Conservation (phyloP, 1,140 invertebrate species). For the Drosophila pseudoobscura region DNA sequence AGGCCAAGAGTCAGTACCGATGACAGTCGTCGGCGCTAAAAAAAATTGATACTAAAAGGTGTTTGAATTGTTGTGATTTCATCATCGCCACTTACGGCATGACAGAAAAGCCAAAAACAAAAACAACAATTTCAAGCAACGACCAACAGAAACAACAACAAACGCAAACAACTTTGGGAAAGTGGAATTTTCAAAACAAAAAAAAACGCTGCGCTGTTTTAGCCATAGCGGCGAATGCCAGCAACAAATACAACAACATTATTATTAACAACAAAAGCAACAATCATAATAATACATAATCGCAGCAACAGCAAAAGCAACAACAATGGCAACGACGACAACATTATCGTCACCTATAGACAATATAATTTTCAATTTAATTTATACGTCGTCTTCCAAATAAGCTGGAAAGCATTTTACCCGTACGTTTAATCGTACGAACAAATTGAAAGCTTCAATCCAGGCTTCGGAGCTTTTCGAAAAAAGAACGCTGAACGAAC, state of each 20-base stretch:
- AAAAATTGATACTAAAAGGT: slow-evolving; percentile 80
- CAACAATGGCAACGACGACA: slow-evolving; percentile 41
- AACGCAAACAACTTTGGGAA: slow-evolving; percentile 65
- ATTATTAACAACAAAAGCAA: slow-evolving; percentile 57
- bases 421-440: too few relatives aligned
- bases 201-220: slow-evolving; percentile 43
- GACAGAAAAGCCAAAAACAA: slow-evolving; percentile 75
- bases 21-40: slow-evolving; percentile 61
- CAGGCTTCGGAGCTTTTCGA: neutral
- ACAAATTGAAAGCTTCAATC: slow-evolving; percentile 7
- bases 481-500: neutral
- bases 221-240: slow-evolving; percentile 49
- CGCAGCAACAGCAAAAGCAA: slow-evolving; percentile 31
- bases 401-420: slow-evolving; percentile 13
- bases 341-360: slow-evolving; percentile 80
- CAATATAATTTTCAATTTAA: slow-evolving; percentile 79
- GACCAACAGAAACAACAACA: slow-evolving; percentile 17
- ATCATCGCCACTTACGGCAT: slow-evolving; percentile 77
- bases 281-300: slow-evolving; percentile 62
- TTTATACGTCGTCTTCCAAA: slow-evolving; percentile 68
- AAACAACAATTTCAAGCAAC: slow-evolving; percentile 26
- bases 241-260: slow-evolving; percentile 64
- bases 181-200: slow-evolving; percentile 68
- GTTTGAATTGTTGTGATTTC: slow-evolving; percentile 82
- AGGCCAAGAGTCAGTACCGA: slow-evolving; percentile 6